Base-by-base conservation (phyloP, 1,140 invertebrate genomes). In the Drosophila kikkawai region DNA sequence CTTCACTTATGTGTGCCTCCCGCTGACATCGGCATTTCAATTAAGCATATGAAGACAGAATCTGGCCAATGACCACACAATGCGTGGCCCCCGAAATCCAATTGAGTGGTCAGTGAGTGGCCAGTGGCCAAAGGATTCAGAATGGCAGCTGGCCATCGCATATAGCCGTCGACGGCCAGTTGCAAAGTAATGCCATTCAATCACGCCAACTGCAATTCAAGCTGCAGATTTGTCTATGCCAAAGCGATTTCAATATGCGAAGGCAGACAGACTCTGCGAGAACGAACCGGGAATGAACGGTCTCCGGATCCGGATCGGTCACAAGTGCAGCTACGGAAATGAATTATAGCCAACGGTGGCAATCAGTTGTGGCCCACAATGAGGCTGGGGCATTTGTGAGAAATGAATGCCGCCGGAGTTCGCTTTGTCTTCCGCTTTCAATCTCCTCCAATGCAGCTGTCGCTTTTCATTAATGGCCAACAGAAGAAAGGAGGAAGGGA, bases 391-490 rank as follows among this genome's bases (percentile, higher is more conserved):
- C 75, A 68, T 53, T 84, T 84, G 60, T 53, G 60, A 60, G 44
- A 65, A 74, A 75, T 80, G 77, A 63, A 37, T 76, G 79, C 59
- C 79, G 19, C 29, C 45, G 36, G 37, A 60, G 68, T 58, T 73
- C 26, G 39, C 37, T 51, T 56, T 83, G 64, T 75, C 60, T 83
- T 80, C 65, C 75, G 37, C 48, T 57, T 57, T 58, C 50, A 79
- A 83, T 82, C 80, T 79, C 37, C 59, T 42, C 37, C 37, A 39
- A 13, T 75, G 66, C 56, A 75, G 50, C 59, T 83, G 80, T 47
- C 70, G 57, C 55, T 83, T 75, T 75, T 70, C 56, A 80, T 82
- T 79, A 79, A 65, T 41, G 59, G 45, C 39, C 59, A 47, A 36
- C 37, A 11, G 56, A 42, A 17, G 34, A 42, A 29, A 32, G 36